Percentiles rank a stretch among this genome's conserved stretches.
Evolutionary conservation across 2,888 invertebrate genomes (phyloP).

Genomic region (Pegoplata infirma): DNA sequence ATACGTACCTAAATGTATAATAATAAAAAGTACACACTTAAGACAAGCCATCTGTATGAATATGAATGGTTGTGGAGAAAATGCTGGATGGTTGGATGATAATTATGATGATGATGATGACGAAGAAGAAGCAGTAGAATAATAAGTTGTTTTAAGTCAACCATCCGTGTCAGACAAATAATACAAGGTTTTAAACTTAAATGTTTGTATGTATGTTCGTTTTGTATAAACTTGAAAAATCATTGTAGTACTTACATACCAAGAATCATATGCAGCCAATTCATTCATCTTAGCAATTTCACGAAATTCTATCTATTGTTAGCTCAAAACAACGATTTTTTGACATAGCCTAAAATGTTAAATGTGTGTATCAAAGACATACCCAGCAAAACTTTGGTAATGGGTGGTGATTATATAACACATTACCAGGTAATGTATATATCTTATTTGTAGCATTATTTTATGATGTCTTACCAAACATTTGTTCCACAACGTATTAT

Average conservation of each 20-base stretch:
- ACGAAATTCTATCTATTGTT: slow-evolving; percentile 33
- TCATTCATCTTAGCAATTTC: slow-evolving; percentile 10
- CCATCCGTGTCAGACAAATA: slow-evolving; percentile 38
- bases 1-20: background rate
- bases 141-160: slow-evolving; percentile 42
- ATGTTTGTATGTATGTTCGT: slow-evolving; percentile 24
- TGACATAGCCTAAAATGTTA: slow-evolving; percentile 22
- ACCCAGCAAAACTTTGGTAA: no score
- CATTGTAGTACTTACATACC: background rate
- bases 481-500: no score
- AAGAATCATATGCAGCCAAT: background rate
- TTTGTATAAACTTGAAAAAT: background rate
- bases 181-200: slow-evolving; percentile 35
- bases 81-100: slow-evolving; percentile 3
- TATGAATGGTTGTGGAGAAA: slow-evolving; percentile 7
- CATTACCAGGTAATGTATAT: no score
- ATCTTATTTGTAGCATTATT: no score
- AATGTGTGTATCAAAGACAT: no score
- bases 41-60: background rate
- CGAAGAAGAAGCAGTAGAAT: slow-evolving; percentile 4
- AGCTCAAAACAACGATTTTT: slow-evolving; percentile 9
- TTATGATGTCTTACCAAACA: no score
- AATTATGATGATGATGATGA: background rate
- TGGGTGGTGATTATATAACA: no score
- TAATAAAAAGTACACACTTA: no score